phyloP scores from a whole-genome alignment of 2,888 invertebrate species.

The Drosophila paucipuncta region DNA sequence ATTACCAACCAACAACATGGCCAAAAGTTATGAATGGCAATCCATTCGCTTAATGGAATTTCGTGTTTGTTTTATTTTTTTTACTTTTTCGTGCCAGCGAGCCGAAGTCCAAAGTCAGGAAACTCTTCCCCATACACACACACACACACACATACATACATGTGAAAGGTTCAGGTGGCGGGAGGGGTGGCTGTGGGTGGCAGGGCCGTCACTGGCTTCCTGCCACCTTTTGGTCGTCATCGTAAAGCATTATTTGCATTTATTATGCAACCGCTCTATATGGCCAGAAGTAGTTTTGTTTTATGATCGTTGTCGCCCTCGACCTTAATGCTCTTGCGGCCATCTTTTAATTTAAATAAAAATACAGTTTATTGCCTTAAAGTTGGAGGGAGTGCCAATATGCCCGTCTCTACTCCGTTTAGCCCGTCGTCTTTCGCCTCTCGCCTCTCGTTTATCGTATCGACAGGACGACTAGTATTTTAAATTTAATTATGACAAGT shows the following conservation, averaged over 20 bases:
- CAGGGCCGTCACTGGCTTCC: background rate
- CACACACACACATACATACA: constrained; percentile 1
- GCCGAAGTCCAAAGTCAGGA: constrained; percentile 24
- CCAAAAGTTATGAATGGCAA: constrained; percentile 76
- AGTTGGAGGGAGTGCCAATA: constrained; percentile 1
- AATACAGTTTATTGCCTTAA: constrained; percentile 60
- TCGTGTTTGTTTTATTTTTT: constrained; percentile 72
- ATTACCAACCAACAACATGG: constrained; percentile 6
- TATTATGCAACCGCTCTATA: constrained; percentile 73
- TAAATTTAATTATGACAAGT: constrained; percentile 49
- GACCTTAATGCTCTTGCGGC: constrained; percentile 30
- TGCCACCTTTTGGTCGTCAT: constrained; percentile 47
- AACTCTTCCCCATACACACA: constrained; percentile 17
- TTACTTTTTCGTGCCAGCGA: constrained; percentile 58
- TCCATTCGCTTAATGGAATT: constrained; percentile 76
- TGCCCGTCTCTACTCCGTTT: constrained; percentile 3
- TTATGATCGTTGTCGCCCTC: constrained; percentile 62
- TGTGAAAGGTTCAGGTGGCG: background rate
- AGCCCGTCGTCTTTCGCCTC: too few species aligned
- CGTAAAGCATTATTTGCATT: constrained; percentile 83
- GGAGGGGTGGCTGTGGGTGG: background rate
- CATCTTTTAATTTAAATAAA: constrained; percentile 67
- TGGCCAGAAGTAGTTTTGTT: constrained; percentile 36
- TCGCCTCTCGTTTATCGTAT: background rate
- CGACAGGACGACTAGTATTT: constrained; percentile 29